Base-by-base conservation (phyloP, 2,797 vertebrate species). In the Hydrophis major region DNA sequence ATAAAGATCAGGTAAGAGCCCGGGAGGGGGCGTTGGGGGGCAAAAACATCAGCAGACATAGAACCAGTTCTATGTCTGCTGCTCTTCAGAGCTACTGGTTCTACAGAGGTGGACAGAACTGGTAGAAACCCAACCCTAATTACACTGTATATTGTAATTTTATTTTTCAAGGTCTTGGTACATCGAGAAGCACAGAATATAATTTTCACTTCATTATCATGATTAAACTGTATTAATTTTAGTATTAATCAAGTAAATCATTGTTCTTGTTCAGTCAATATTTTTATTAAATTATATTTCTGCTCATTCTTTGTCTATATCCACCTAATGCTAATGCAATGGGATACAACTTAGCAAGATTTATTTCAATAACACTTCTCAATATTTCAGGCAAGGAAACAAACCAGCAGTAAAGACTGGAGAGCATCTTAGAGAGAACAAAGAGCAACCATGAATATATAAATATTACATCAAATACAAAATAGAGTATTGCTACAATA, bases 181-280 rank as follows among this genome's bases (percentile, higher is more conserved):
- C 88, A 92, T 5, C 83, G 10, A 69, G 13, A 5, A 93, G 37
- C 50, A 87, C 12, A 92, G 91, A 95, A 60, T 66, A 25, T 69
- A 12, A 95, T 60, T 18, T n/a, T 93, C 50, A 27, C 61, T 88
- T 90, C 57, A 59, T 28, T 0, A 0, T 28, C 92, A 57, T 93
- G 91, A 93, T 66, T 74, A 94, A 28, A 94, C n/a, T 57, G 86
- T 66, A 93, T 91, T 63, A 92, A 16, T 56, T 22, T 6, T 53
- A 4, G 53, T 0, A 95, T 10, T 22, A 92, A 63, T 47, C 1
- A 88, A 63, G 14, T 91, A 74, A 18, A 93, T 59, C 89, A 88
- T 94, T 78, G 32, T 20, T 37, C 7, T 20, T 0, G 1, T 53
- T n/a, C 88, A 95, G 32, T 42, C 69, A 78, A 37, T 78, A 78